Percentiles rank a stretch among this genome's conserved stretches.
These are phyloP conservation scores for Heteronetta atricapilla DNA, from an alignment of 2,113 vertebrate genomes.

Conservation along the genomic window DNA sequence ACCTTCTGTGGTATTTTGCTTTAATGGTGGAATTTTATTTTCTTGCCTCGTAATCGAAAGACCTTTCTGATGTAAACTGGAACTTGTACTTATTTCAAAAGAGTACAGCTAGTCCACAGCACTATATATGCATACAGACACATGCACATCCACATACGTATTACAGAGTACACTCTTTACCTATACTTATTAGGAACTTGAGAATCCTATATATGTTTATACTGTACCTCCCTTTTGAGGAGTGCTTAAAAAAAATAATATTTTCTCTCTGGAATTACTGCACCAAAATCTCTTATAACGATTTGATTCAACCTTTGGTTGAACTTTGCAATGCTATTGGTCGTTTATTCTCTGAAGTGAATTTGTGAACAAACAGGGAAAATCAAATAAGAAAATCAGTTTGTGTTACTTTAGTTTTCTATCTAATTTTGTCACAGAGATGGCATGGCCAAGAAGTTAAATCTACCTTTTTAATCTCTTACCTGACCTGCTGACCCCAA, in stretches of 20 bases:
- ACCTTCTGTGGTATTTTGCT: not conserved
- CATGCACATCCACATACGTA: not conserved
- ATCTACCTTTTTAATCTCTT: not conserved
- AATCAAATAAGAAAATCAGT: not conserved
- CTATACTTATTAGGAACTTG: accelerated
- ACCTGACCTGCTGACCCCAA: not conserved
- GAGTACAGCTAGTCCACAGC: not conserved
- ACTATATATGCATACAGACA: not conserved
- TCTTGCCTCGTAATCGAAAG: not conserved
- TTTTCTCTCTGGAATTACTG: not conserved
- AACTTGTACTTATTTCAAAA: not conserved
- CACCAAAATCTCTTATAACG: not conserved
- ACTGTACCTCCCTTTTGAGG: not conserved
- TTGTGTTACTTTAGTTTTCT: not conserved
- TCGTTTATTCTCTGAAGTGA: not conserved
- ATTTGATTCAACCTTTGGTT: not conserved
- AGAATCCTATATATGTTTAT: not conserved
- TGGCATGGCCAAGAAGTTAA: not conserved
- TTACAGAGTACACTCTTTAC: not conserved
- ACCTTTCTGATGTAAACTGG: not conserved
- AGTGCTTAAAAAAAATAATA: not conserved
- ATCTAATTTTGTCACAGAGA: not conserved
- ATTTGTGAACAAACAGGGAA: not conserved
- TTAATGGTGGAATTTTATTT: slow-evolving; percentile 4
- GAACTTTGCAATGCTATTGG: not conserved